Evolutionary conservation across 2,113 vertebrate species (phyloP).

Genomic region (Erythrocercus mccallii): DNA sequence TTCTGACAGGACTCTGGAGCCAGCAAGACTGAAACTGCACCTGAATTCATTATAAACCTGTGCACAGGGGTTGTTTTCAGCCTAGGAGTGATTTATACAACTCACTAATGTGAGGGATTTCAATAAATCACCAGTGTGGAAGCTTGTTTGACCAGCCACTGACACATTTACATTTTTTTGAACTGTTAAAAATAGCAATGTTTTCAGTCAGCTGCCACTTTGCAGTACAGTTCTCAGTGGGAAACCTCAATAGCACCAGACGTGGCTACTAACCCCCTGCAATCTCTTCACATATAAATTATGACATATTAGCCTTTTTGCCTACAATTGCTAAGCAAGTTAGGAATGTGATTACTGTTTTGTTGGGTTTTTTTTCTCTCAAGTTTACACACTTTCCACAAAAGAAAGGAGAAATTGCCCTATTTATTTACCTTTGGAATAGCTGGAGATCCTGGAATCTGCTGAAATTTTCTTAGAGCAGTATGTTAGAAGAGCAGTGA

Average conservation of each 20-base stretch:
- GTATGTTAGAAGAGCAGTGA: not conserved
- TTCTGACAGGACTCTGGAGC: not conserved
- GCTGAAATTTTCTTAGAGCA: not conserved
- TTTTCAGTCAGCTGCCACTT: constrained; percentile 36
- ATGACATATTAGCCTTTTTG: constrained; percentile 34
- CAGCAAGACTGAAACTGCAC: not conserved
- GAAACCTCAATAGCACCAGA: not conserved
- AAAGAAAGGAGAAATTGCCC: not conserved
- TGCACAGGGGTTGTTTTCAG: not conserved
- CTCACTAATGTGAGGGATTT: not conserved
- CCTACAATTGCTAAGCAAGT: constrained; percentile 49
- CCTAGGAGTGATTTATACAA: not conserved
- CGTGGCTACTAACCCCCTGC: not conserved
- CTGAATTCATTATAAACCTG: not conserved
- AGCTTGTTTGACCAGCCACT: constrained; percentile 16
- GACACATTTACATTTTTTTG: constrained; percentile 54
- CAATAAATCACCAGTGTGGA: not conserved
- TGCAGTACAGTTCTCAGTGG: constrained; percentile 13
- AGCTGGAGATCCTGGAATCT: not conserved
- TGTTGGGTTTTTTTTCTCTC: not conserved
- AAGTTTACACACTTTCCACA: not conserved
- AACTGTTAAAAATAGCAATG: constrained; percentile 19
- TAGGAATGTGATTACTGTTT: not conserved
- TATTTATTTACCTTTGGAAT: not conserved
- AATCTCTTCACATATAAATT: constrained; percentile 33